phyloP scores from a whole-genome alignment of 2,797 vertebrate species.

The Oreonectes daqikongensis region DNA sequence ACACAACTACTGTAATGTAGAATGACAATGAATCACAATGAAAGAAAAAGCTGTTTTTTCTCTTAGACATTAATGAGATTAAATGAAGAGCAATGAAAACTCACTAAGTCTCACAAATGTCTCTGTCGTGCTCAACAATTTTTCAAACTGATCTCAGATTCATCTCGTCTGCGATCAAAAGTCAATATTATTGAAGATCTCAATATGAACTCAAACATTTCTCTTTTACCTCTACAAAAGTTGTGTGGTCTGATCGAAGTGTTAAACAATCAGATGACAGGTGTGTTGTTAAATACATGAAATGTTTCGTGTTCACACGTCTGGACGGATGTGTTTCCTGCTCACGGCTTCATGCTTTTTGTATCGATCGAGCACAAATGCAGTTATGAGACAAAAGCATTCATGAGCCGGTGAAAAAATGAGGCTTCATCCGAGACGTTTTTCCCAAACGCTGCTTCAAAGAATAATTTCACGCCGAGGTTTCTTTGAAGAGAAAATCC shows the following conservation, averaged over 20 bases:
- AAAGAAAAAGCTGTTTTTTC: background rate
- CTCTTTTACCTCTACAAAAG: too few relatives aligned
- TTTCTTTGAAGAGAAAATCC: conserved; percentile 10
- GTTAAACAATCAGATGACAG: too few relatives aligned
- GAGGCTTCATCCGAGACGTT: background rate
- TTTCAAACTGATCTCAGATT: too few relatives aligned
- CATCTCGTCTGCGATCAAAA: too few relatives aligned
- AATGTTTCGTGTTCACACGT: too few relatives aligned
- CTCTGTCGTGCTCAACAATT: background rate
- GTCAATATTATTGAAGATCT: too few relatives aligned
- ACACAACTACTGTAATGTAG: background rate
- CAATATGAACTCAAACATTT: too few relatives aligned
- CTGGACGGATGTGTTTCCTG: background rate
- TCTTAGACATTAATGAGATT: background rate
- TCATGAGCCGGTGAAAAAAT: conserved; percentile 15
- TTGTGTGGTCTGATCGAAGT: too few relatives aligned
- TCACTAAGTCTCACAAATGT: too few relatives aligned
- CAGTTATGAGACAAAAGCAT: background rate
- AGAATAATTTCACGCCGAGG: background rate
- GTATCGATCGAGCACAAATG: conserved; percentile 7
- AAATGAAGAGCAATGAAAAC: background rate
- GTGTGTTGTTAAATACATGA: too few relatives aligned
- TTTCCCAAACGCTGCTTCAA: background rate
- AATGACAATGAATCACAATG: too few relatives aligned
- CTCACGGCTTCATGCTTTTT: background rate